These are phyloP conservation scores for Diplazon laetatorius DNA, from an alignment of 2,888 invertebrate species.

Conservation along the genomic window DNA sequence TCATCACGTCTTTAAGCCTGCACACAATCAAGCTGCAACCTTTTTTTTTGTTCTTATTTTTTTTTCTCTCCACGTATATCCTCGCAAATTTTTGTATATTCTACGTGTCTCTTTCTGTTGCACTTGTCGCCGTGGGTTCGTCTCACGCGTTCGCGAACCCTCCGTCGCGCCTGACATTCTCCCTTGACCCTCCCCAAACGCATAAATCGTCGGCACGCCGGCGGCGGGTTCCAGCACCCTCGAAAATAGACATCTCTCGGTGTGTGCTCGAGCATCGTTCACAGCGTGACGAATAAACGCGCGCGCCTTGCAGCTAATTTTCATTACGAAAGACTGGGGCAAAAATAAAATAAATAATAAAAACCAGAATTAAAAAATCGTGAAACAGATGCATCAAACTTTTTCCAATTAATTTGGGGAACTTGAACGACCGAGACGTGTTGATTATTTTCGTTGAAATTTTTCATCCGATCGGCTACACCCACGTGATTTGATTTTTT, in stretches of 20 bases:
- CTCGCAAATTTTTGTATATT: slow-evolving; percentile 60
- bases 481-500: neutral
- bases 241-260: slow-evolving; percentile 75
- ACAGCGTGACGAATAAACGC: slow-evolving; percentile 1
- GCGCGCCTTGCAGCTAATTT: slow-evolving; percentile 13
- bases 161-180: slow-evolving; percentile 62
- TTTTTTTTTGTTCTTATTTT: slow-evolving; percentile 26
- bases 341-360: neutral
- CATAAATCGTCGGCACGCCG: slow-evolving; percentile 74
- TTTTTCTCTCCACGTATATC: slow-evolving; percentile 20
- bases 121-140: slow-evolving; percentile 77
- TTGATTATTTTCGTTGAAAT: neutral
- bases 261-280: slow-evolving; percentile 37
- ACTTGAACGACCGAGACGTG: neutral
- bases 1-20: slow-evolving; percentile 44
- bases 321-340: neutral
- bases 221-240: slow-evolving; percentile 58
- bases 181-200: slow-evolving; percentile 80
- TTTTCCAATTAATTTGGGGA: neutral
- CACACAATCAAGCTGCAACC: slow-evolving; percentile 72
- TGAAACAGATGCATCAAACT: slow-evolving; percentile 20
- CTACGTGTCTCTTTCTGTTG: slow-evolving; percentile 62
- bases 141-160: slow-evolving; percentile 66
- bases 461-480: neutral
- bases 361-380: neutral